A percentile compares a stretch with the other conserved stretches of the same genome.
Evolutionary conservation across 2,888 invertebrate species (phyloP).

Genomic region (Branchellion lobata): DNA sequence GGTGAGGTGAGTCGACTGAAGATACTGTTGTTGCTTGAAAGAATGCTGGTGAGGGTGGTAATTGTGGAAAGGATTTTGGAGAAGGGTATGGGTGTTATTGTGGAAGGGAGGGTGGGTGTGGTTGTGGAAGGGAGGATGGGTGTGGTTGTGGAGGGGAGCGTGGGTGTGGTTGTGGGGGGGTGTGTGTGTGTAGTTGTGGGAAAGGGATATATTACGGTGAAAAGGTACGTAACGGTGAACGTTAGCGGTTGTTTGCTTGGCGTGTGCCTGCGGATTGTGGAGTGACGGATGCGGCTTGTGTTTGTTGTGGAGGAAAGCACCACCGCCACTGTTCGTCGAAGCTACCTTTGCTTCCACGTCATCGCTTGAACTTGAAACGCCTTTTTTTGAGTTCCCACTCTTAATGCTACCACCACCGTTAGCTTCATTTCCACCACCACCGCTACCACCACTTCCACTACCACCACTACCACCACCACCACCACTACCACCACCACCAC

Average conservation of each 20-base stretch:
- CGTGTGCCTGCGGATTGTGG: not conserved
- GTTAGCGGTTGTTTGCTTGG: not conserved
- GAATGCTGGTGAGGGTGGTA: not conserved
- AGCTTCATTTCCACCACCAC: not conserved
- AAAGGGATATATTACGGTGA: too few species aligned
- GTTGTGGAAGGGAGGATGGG: too few species aligned
- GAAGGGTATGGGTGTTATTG: not conserved
- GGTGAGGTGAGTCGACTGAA: not conserved
- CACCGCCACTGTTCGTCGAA: not conserved
- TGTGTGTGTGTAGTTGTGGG: too few species aligned
- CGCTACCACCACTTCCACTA: not conserved
- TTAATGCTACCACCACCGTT: not conserved
- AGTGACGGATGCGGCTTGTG: not conserved
- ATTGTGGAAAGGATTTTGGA: too few species aligned
- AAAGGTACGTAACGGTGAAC: too few species aligned
- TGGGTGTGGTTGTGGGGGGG: too few species aligned
- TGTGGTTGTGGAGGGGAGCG: not conserved
- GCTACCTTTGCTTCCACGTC: too few species aligned
- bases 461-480: not conserved
- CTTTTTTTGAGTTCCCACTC: not conserved
- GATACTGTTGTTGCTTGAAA: not conserved
- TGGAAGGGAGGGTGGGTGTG: not conserved
- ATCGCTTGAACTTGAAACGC: not conserved
- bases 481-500: conserved; percentile 1
- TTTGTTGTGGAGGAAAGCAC: not conserved